A percentile compares a stretch with the other conserved stretches of the same genome.
Conservation (phyloP, 2,888 invertebrate species). For the Volucella zonaria region DNA sequence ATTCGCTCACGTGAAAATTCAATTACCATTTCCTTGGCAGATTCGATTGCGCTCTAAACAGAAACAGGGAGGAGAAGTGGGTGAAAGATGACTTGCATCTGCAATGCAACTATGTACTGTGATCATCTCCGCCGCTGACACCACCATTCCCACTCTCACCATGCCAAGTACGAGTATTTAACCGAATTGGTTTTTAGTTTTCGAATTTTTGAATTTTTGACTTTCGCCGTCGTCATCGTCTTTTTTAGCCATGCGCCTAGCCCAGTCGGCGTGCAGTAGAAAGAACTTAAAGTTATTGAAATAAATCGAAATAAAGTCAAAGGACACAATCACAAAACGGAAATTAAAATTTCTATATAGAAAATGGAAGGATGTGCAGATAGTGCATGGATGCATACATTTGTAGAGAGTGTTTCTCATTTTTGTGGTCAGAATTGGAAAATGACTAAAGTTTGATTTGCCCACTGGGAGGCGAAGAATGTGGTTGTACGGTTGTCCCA, state of each 20-base stretch:
- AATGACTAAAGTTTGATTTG: constrained; percentile 12
- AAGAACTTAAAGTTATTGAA: constrained; percentile 68
- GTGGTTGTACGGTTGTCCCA: too few relatives aligned
- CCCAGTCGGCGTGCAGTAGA: constrained; percentile 33
- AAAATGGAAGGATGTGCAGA: constrained; percentile 22
- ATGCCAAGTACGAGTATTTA: constrained; percentile 48
- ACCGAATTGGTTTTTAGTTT: constrained; percentile 54
- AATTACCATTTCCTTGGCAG: constrained; percentile 78
- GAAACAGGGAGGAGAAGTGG: neutral
- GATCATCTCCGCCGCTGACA: neutral
- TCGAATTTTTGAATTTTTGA: neutral
- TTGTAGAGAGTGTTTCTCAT: constrained; percentile 4
- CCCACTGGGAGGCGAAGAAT: too few relatives aligned
- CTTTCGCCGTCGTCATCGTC: neutral
- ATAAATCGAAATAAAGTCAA: constrained; percentile 70
- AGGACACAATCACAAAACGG: constrained; percentile 67
- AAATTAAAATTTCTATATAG: constrained; percentile 68
- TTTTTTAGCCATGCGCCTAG: neutral
- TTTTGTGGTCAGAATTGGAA: constrained; percentile 29
- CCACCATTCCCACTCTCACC: constrained; percentile 31
- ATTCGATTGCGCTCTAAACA: constrained; percentile 58
- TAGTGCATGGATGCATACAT: constrained; percentile 22
- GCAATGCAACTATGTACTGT: constrained; percentile 42
- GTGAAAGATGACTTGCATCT: constrained; percentile 28
- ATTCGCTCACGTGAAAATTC: constrained; percentile 81